Evolutionary conservation across 2,888 invertebrate genomes (phyloP), one percentile per base, ranked within the genome.

Genomic region (Limnephilus lunatus): DNA sequence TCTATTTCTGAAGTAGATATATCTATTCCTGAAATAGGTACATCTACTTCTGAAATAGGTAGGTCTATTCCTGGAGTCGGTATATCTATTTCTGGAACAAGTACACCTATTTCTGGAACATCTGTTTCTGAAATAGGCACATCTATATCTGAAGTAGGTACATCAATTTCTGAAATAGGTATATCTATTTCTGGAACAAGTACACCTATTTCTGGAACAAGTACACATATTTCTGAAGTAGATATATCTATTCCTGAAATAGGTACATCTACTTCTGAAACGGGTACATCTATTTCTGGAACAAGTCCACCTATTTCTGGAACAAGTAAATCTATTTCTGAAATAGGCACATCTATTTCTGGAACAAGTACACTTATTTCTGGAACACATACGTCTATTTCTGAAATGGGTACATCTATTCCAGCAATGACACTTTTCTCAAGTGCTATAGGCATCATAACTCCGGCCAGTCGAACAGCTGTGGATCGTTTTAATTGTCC

Each of bases 351-450:
- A 86, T 44, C 81, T 39, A 89, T 82, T 31, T 90, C 39, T 12
- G 68, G 86, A 35, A 68, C 15, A 53, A n/a, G 80, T 32, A 68
- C 82, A 81, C 81, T 81, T 81, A 80, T 31, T 31, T 90, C 44
- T n/a, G 68, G 91, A 86, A 32, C 30, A 53, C 14, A 44, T 32
- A 85, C 90, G 44, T 87, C 81, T 81, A 89, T 82, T 82, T n/a
- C 31, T 82, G 83, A 25, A 15, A 83, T 90, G 2, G 81, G 81
- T 85, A 93, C 90, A 88, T 92, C 81, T n/a, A 86, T 90, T 81
- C 92, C 94, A 25, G 92, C 82, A 80, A 94, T 81, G 53, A 94
- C 85, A 81, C 91, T 39, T 85, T 93, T 93, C 89, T 94, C 94
- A 35, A 90, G 90, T 2, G 80, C 39, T 48, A 92, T 81, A 12